Conservation (phyloP, 2,888 invertebrate genomes). For the Aphelenchoides bicaudatus region DNA sequence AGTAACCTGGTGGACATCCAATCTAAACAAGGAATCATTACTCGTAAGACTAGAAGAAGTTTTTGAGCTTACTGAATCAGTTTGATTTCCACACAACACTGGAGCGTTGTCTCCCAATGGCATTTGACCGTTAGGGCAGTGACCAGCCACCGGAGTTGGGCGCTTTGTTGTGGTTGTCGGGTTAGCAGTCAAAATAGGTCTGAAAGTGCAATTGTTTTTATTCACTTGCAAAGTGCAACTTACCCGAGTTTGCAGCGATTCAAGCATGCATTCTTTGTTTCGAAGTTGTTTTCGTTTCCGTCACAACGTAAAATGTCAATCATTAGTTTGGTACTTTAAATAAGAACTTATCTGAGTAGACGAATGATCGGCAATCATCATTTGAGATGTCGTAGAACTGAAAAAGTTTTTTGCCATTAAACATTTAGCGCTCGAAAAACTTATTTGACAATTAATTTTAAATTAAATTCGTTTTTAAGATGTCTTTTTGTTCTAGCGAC, state of each 20-base stretch:
- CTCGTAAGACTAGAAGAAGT: too few relatives aligned
- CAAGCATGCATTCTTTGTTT: conserved; percentile 49
- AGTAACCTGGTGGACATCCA: conserved; percentile 56
- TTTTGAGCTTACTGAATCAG: too few relatives aligned
- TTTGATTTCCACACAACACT: conserved; percentile 53
- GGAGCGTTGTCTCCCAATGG: conserved; percentile 54
- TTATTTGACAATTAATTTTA: too few relatives aligned
- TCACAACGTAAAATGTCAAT: conserved; percentile 47
- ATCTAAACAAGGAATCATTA: too few relatives aligned
- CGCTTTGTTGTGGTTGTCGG: conserved; percentile 32
- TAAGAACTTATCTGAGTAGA: too few relatives aligned
- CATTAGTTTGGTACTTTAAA: too few relatives aligned
- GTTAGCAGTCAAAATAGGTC: conserved; percentile 11
- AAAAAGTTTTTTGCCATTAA: conserved; percentile 42
- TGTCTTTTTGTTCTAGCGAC: too few relatives aligned
- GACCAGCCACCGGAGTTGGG: conserved; percentile 39
- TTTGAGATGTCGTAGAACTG: conserved; percentile 54
- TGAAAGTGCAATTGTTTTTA: too few relatives aligned
- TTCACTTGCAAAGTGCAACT: not conserved
- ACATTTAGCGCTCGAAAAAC: too few relatives aligned
- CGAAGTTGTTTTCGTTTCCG: conserved; percentile 57
- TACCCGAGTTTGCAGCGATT: conserved; percentile 46
- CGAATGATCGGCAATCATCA: conserved; percentile 57
- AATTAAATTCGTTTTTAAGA: too few relatives aligned
- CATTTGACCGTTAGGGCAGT: conserved; percentile 50